Base-by-base conservation (phyloP, 2,797 vertebrate genomes). In the Acrocephalus scirpaceus region DNA sequence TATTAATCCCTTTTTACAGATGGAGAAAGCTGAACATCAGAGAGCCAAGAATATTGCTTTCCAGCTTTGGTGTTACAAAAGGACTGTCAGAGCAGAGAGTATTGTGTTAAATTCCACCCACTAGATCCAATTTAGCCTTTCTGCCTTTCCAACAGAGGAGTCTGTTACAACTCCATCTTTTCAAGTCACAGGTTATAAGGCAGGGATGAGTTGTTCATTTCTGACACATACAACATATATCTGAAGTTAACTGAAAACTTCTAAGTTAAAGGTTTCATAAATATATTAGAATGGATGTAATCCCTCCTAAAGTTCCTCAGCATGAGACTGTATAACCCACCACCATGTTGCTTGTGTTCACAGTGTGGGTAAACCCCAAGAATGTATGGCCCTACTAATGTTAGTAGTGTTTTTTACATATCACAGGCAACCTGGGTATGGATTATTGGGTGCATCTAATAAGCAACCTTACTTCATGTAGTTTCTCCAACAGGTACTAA, bases 1-100 rank as follows among this genome's bases (percentile, higher is more conserved):
- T 74, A 77, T 80, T 89, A 93, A 93, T 87, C 50, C 40, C 21
- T 70, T 88, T 91, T 81, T 65, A 76, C 32, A 77, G 36, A 87
- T 7, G 9, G 64, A 64, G 56, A 73, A 90, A 89, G 22, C 66
- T 82, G 36, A 84, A 74, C 72, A 74, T 80, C 71, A 94, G 78
- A 89, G 77, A 82, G 72, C 38, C 3, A 21, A 74, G 71, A 80
- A 36, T 11, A 42, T 22, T 62, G 34, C 48, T 95, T 95, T 70
- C 45, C 42, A 83, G 27, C 61, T 76, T 87, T 76, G n/a, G 38
- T 75, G 18, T 91, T 92, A 47, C 15, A 38, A 71, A 93, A 91
- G 11, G 34, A 45, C 44, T 30, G 21, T 86, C 44, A 73, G 48
- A 93, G n/a, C 57, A 79, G 36, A 67, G 65, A 80, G 25, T 51